A percentile compares a stretch with the other conserved stretches of the same genome.
Evolutionary conservation across 2,113 vertebrate genomes (phyloP).

Genomic region (Calidris pugnax): DNA sequence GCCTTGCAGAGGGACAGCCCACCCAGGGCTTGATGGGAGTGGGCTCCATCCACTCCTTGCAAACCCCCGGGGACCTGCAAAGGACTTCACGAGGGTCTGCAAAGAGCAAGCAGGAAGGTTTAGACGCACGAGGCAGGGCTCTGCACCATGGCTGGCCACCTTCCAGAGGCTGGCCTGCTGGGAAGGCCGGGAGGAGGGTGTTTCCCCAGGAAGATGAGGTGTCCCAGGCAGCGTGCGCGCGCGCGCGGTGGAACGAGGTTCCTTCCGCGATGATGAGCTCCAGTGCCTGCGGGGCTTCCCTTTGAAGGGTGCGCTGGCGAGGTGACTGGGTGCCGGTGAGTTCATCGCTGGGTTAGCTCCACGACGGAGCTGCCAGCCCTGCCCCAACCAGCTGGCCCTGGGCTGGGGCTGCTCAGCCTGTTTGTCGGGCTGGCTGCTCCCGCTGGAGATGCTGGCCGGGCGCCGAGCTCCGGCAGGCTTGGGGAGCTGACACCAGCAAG

Average conservation of each 20-base stretch:
- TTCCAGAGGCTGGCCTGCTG: not conserved
- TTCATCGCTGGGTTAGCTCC: slow-evolving; percentile 32
- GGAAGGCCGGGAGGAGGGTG: not conserved
- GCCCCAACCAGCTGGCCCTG: fast-evolving
- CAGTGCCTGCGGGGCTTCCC: slow-evolving; percentile 1
- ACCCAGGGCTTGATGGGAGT: not conserved
- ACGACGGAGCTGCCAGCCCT: not conserved
- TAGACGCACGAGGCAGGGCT: not conserved
- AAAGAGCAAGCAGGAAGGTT: not conserved
- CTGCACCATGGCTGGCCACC: not conserved
- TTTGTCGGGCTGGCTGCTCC: not conserved
- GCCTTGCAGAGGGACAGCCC: not conserved
- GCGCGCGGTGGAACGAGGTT: fast-evolving
- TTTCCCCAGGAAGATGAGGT: slow-evolving; percentile 38
- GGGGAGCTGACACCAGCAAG: slow-evolving; percentile 8
- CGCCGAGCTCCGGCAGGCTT: not conserved
- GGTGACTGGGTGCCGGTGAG: slow-evolving; percentile 20
- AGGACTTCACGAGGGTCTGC: not conserved
- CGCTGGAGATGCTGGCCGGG: not conserved
- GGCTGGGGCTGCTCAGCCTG: not conserved
- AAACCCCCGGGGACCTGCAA: not conserved
- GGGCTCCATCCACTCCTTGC: not conserved
- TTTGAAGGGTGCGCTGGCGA: slow-evolving; percentile 10
- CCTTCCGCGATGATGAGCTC: not conserved
- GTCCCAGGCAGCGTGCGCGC: not conserved